Evolutionary conservation across 2,113 vertebrate genomes (phyloP), one percentile per base, ranked within the genome.

Genomic region (Myiopsitta monachus): DNA sequence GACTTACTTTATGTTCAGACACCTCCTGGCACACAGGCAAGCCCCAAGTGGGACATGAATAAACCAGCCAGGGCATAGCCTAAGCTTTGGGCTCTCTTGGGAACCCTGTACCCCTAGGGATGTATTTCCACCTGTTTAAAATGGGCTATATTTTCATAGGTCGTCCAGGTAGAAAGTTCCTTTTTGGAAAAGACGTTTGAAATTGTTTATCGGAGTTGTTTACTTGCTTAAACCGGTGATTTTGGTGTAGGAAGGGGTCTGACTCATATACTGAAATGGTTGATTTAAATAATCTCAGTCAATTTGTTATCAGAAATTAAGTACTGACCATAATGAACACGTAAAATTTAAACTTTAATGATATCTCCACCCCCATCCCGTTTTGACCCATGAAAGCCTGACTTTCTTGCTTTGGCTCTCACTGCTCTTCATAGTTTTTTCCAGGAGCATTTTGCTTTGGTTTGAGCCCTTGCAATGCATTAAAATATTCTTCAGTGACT

Each of bases 41-140:
- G 38, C 46, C 54, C n/a, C n/a, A n/a, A n/a, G n/a, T n/a, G n/a
- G n/a, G 64, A 12, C 0, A 0, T 10, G 54, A 22, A 3, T 57
- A 30, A 69, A 23, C 6, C 41, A 22, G 11, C 39, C 30, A 7
- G 36, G 52, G 12, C 2, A 2, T 3, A 22, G 14, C 5, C 17
- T 70, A 47, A 14, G 11, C 3, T 72, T 18, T 61, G 28, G 55
- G 30, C 26, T 66, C 22, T 10, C 9, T 1, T 39, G 18, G 15
- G 38, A 6, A 6, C 19, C 36, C 24, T 22, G 3, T 57, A 11
- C 4, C 39, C 49, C 24, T 28, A 13, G 18, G 41, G 39, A 10
- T 30, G 31, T 66, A 17, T 46, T 66, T 43, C 21, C 59, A 23
- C 18, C 30, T 30, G 30, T 57, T 52, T 41, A 10, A 59, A 7